phyloP scores from a whole-genome alignment of 2,113 vertebrate species.

The Ariopsis seemanni region DNA sequence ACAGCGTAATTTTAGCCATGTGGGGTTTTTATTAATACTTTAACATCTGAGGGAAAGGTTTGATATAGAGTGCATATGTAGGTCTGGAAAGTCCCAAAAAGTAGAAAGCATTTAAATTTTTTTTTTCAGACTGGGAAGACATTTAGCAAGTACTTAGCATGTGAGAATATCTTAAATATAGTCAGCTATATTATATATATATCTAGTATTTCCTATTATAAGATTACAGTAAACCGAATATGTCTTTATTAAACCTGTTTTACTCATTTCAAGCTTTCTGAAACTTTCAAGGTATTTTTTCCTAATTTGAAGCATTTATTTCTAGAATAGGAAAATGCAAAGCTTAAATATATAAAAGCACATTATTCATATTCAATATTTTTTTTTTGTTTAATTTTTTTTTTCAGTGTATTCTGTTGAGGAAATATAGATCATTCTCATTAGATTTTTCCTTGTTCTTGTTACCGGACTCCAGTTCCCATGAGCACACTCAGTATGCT shows the following conservation, averaged over 20 bases:
- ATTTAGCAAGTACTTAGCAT: neutral
- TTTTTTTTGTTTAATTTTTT: neutral
- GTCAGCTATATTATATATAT: too few relatives aligned
- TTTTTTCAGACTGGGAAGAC: neutral
- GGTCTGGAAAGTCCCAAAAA: slow-evolving; percentile 1
- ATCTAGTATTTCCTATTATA: neutral
- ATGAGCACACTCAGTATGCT: too few relatives aligned
- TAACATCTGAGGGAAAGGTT: neutral
- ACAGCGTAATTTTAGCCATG: neutral
- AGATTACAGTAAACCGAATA: neutral
- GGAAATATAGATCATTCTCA: neutral
- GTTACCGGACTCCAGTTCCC: too few relatives aligned
- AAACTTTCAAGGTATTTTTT: neutral
- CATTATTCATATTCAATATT: neutral
- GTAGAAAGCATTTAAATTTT: neutral
- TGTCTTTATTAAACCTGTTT: neutral
- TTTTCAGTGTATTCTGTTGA: neutral
- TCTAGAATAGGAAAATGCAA: neutral
- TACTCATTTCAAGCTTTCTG: neutral
- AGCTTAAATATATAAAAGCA: neutral
- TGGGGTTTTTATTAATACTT: neutral
- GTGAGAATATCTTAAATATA: neutral
- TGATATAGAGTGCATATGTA: neutral
- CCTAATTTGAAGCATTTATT: neutral
- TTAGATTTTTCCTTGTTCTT: neutral